Evolutionary conservation across 2,888 invertebrate species (phyloP), one percentile per base, ranked within the genome.

Genomic region (Drosophila paracracens): DNA sequence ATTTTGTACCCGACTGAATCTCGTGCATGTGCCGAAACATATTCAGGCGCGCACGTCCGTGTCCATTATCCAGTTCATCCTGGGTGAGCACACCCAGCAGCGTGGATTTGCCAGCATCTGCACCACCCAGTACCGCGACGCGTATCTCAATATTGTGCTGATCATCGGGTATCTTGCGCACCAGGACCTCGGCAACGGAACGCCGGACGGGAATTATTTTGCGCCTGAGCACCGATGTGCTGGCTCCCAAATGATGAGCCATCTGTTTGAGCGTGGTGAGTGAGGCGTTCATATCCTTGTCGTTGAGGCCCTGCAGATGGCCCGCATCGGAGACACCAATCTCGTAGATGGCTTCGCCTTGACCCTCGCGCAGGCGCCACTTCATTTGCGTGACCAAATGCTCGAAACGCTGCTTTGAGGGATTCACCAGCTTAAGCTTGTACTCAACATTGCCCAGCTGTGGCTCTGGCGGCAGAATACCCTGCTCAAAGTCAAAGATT

Each of bases 341-440:
- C 93, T 99, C 98, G 94, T 99, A 99, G 76, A 99, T 98, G 0
- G 99, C 99, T 93, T 98, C 97, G 0, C 99, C 99, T 80, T 98
- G 97, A 35, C 99, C 98, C 93, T 98, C 98, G 0, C 98, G 95
- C 13, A 99, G 94, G 0, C 99, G 95, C 99, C 99, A 99, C 94
- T 99, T 99, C 95, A 99, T 95, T 96, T 99, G 99, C 0, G 99
- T 99, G 27, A 99, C 98, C 36, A 99, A 94, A 94, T 99, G 99
- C 93, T 99, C 98, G 90, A 98, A 96, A 71, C 99, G 95, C 84
- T 97, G 96, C 92, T 97, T 96, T 29, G 98, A 97, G 0, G 99
- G 98, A 92, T 97, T 97, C 10, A 99, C 97, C 66, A 99, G 94
- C 91, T 99, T 98, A 68, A 99, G 93, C 94, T 99, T 99, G 93